Evolutionary conservation across 1,140 invertebrate genomes (phyloP), one percentile per base, ranked within the genome.

Genomic region (Meteorus sp.): DNA sequence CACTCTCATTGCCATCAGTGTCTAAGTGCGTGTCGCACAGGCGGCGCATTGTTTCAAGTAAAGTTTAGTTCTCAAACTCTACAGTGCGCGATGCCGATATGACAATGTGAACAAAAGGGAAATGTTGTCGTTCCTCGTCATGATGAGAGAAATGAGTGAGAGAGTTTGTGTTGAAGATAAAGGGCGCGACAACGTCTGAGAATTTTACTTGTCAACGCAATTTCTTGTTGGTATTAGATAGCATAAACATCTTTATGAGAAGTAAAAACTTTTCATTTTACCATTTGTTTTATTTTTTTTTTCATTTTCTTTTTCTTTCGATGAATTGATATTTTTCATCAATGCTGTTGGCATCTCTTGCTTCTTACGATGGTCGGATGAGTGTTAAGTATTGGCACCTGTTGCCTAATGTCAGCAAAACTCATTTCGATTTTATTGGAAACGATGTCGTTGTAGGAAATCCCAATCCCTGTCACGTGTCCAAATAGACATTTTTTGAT

Each of bases 1-100:
- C 9, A 25, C 13, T 11, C 39, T 20, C 37, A 29, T 55, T 25
- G 45, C 45, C 25, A 17, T 44, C 53, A 25, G 17, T 27, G 39
- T 44, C 39, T 44, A 11, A 33, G 37, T 33, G 29, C 23, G 22
- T 29, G 22, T 37, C 39, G n/a, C 33, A 47, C 27, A 35, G 2
- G 9, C 27, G 13, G 15, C 45, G 27, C 53, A 48, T 47, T 56
- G 54, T 56, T 33, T 22, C 11, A 17, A 19, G 29, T 2, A 19
- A 56, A 56, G 43, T 56, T 56, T 47, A 56, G 48, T 56, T 48
- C 29, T 47, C 53, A 25, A 56, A 56, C 29, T 35, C 8, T 56
- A 27, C 43, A 15, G 13, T 23, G 11, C 13, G 29, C 33, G 54
- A 23, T 23, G 4, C 6, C 19, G 25, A 23, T 33, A 47, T 45